These are phyloP conservation scores for Rhinatrema bivittatum DNA, from an alignment of 2,797 vertebrate genomes.

Conservation along the genomic window DNA sequence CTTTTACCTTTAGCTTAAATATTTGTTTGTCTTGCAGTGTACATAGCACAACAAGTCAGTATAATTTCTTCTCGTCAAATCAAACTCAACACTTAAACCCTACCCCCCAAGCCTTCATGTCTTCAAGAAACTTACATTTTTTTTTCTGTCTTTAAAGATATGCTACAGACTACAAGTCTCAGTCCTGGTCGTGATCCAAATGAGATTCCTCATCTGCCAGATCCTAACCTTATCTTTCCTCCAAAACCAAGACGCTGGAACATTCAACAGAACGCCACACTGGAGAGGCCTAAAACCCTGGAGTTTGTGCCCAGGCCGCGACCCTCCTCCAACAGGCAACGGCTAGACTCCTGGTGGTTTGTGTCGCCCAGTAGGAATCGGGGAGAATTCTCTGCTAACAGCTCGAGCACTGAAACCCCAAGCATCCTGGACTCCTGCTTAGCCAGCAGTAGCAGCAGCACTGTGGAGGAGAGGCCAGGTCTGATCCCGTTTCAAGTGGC, in stretches of 20 bases:
- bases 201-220: conserved; percentile 84
- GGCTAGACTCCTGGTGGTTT: conserved; percentile 78
- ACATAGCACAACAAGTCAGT: no score
- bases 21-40: no score
- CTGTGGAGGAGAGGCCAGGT: conserved; percentile 68
- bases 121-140: no score
- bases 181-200: conserved; percentile 66
- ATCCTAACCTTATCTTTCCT: conserved; percentile 87
- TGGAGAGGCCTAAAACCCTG: conserved; percentile 91
- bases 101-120: no score
- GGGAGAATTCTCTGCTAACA: conserved; percentile 80
- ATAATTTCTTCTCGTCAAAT: no score
- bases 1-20: no score
- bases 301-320: conserved; percentile 89
- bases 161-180: conserved; percentile 62
- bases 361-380: conserved; percentile 64
- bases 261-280: conserved; percentile 61
- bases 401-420: conserved; percentile 90
- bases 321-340: conserved; percentile 74
- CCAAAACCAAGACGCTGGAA: conserved; percentile 88
- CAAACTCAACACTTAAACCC: no score
- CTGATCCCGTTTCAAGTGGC: conserved; percentile 65
- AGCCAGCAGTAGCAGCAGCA: conserved; percentile 69
- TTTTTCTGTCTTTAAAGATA: conserved; percentile 50
- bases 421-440: conserved; percentile 81